Evolutionary conservation across 2,797 vertebrate species (phyloP).

Genomic region (Crypturellus tataupa): DNA sequence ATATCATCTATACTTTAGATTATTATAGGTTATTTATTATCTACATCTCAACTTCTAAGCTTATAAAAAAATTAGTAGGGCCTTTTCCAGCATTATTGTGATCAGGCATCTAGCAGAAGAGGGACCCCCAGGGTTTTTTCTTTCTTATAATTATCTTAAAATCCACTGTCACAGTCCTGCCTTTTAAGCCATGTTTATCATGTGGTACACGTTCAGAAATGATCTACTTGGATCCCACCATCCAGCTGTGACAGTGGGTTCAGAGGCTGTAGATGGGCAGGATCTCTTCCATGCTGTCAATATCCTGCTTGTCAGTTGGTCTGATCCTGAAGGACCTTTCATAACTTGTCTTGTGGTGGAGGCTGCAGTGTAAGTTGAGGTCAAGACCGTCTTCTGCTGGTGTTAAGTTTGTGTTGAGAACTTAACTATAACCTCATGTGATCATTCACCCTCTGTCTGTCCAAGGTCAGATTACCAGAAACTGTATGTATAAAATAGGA

Average conservation of each 20-base stretch:
- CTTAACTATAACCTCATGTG: not conserved
- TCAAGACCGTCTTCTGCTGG: not conserved
- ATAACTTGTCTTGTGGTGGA: not conserved
- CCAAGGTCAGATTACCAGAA: not conserved
- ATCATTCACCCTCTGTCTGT: not conserved
- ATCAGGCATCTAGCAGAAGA: not conserved
- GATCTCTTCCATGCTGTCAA: not conserved
- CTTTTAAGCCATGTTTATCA: fast-evolving
- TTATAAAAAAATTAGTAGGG: not conserved
- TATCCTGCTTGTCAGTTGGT: not conserved
- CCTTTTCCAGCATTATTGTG: not conserved
- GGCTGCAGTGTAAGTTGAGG: not conserved
- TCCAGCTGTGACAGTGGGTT: not conserved
- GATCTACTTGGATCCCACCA: not conserved
- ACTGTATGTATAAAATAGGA: not conserved
- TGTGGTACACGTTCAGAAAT: not conserved
- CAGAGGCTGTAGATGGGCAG: not conserved
- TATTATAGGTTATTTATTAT: not conserved
- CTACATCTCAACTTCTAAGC: not conserved
- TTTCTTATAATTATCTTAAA: not conserved
- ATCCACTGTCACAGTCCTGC: not conserved
- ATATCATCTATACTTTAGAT: too few species aligned
- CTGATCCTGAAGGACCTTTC: not conserved
- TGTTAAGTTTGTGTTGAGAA: not conserved
- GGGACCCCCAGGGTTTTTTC: not conserved